phyloP scores from a whole-genome alignment of 2,888 invertebrate species.

The Hypomecis punctinalis region DNA sequence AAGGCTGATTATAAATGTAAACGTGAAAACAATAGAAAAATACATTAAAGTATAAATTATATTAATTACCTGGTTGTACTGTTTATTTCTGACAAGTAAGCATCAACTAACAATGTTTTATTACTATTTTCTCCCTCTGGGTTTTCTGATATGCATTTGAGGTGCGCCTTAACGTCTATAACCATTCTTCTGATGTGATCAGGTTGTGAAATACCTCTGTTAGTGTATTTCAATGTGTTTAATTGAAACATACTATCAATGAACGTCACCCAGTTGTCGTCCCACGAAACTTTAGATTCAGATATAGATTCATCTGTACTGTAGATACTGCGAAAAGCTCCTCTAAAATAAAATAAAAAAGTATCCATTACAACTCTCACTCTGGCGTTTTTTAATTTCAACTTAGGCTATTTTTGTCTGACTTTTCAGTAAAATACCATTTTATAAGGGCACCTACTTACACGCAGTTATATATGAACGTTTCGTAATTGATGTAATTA shows the following conservation, averaged over 20 bases:
- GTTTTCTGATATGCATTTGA: background rate
- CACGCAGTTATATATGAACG: too few species aligned
- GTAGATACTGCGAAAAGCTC: conserved; percentile 52
- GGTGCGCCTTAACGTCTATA: conserved; percentile 45
- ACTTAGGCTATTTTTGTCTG: too few species aligned
- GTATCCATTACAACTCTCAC: too few species aligned
- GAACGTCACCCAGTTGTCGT: conserved; percentile 91
- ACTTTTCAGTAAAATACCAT: too few species aligned
- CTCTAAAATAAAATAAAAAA: conserved; percentile 44
- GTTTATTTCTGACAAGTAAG: background rate
- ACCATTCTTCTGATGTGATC: conserved; percentile 29
- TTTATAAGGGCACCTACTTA: too few species aligned
- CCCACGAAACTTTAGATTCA: conserved; percentile 82
- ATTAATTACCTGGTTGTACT: conserved; percentile 2
- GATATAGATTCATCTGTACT: conserved; percentile 44
- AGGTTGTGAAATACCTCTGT: conserved; percentile 74
- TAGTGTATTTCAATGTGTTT: conserved; percentile 84
- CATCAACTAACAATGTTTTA: background rate
- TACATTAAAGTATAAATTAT: too few species aligned
- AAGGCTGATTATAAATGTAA: too few species aligned
- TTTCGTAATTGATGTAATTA: too few species aligned
- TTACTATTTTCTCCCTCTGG: background rate
- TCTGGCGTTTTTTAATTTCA: background rate
- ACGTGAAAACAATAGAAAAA: background rate
- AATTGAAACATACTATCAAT: conserved; percentile 93